Evolutionary conservation across 2,888 invertebrate species (phyloP).

Genomic region (Priocnemis perturbator): DNA sequence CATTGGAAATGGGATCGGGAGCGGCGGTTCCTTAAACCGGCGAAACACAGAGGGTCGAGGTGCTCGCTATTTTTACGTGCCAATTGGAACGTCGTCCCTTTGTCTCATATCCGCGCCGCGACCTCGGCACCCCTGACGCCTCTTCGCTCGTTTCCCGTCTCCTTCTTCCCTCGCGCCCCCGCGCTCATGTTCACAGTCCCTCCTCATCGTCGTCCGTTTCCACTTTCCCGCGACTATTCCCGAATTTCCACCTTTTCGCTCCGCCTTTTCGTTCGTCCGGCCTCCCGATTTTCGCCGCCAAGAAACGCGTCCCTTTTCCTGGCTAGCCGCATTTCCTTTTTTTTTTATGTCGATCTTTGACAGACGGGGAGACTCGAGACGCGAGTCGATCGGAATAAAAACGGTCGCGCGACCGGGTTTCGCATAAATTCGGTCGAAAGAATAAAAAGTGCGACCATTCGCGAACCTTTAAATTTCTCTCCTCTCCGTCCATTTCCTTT

Average conservation of each 20-base stretch:
- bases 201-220: background rate
- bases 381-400: too few relatives aligned
- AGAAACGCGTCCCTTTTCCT: too few relatives aligned
- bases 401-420: too few relatives aligned
- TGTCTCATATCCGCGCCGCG: background rate
- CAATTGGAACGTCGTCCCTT: conserved; percentile 42
- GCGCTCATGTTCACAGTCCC: too few relatives aligned
- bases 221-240: background rate
- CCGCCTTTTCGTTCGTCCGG: background rate
- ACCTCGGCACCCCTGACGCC: background rate
- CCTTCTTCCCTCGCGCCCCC: background rate
- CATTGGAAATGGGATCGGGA: conserved; percentile 41
- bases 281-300: too few relatives aligned
- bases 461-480: too few relatives aligned
- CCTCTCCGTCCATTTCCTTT: background rate
- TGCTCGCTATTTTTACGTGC: conserved; percentile 48
- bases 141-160: background rate
- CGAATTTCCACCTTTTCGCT: background rate
- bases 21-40: conserved; percentile 49
- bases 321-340: too few relatives aligned
- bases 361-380: too few relatives aligned
- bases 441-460: too few relatives aligned
- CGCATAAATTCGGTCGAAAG: too few relatives aligned
- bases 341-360: too few relatives aligned
- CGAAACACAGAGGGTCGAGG: conserved; percentile 34